Percentiles rank a stretch among this genome's conserved stretches.
Conservation (phyloP, 2,797 vertebrate genomes). For the Thaleichthys pacificus region DNA sequence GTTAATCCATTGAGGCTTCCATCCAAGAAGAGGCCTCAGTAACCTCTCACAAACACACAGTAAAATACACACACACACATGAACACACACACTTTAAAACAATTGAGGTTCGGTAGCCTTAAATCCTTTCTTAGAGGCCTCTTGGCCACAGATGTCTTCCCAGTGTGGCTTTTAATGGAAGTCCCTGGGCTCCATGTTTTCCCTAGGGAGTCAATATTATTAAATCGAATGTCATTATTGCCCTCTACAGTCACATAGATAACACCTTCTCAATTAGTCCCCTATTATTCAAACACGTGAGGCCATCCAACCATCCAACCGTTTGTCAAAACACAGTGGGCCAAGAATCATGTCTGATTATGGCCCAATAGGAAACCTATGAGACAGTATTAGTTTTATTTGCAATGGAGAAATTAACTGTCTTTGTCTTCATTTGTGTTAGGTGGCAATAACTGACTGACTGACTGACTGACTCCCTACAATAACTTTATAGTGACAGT, state of each 20-base stretch:
- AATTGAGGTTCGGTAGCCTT: background rate
- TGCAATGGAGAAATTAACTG: no score
- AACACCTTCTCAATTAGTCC: conserved; percentile 50
- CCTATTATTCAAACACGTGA: conserved; percentile 54
- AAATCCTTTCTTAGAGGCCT: conserved; percentile 5
- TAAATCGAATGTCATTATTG: conserved; percentile 55
- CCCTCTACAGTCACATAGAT: conserved; percentile 60
- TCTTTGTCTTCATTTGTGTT: no score
- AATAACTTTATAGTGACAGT: background rate
- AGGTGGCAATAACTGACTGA: no score
- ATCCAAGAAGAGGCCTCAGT: conserved; percentile 22
- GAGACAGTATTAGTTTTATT: no score
- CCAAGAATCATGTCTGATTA: no score
- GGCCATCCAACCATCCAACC: conserved; percentile 55
- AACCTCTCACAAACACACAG: conserved; percentile 4
- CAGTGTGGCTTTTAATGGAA: conserved; percentile 52
- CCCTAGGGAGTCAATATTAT: conserved; percentile 34
- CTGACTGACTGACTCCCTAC: no score
- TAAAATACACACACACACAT: conserved; percentile 11
- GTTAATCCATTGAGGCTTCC: conserved; percentile 48
- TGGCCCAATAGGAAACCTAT: no score
- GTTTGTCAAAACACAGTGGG: conserved; percentile 42
- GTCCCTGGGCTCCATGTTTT: conserved; percentile 35
- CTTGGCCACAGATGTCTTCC: conserved; percentile 30
- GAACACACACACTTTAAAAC: background rate